phyloP scores from a whole-genome alignment of 1,140 invertebrate species.

The Drosophila fuyamai region DNA sequence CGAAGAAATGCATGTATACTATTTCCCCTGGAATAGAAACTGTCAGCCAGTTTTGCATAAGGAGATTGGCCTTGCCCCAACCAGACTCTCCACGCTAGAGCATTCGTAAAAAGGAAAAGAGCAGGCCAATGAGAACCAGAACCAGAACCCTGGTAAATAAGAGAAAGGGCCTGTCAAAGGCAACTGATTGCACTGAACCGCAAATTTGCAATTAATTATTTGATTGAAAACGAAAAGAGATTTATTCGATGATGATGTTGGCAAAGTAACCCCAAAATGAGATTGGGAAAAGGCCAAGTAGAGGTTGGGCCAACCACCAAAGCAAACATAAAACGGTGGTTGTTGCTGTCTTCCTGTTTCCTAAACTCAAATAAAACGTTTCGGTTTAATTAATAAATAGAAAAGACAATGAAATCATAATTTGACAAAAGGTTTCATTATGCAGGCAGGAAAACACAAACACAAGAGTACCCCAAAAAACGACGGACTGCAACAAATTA shows the following conservation, averaged over 20 bases:
- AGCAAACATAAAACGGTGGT: slow-evolving; percentile 13
- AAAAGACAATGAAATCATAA: slow-evolving; percentile 37
- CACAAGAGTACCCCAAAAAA: slow-evolving; percentile 40
- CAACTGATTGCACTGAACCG: slow-evolving; percentile 38
- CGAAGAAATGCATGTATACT: slow-evolving; percentile 36
- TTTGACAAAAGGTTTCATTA: slow-evolving; percentile 53
- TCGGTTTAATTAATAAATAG: slow-evolving; percentile 71
- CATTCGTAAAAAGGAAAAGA: slow-evolving; percentile 13
- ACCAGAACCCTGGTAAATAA: too few species aligned
- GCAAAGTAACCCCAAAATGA: slow-evolving; percentile 20
- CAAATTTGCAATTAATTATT: slow-evolving; percentile 54
- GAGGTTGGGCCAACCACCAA: too few species aligned
- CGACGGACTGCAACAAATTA: slow-evolving; percentile 58
- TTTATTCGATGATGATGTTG: slow-evolving; percentile 39
- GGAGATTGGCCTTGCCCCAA: slow-evolving; percentile 24
- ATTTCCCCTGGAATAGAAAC: slow-evolving; percentile 33
- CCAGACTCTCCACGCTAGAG: slow-evolving; percentile 6
- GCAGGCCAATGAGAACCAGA: not conserved
- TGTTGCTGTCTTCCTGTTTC: slow-evolving; percentile 8
- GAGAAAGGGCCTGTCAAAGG: slow-evolving; percentile 15
- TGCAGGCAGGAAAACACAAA: slow-evolving; percentile 46
- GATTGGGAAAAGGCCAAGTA: slow-evolving; percentile 3
- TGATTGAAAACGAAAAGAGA: slow-evolving; percentile 45
- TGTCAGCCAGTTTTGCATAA: slow-evolving; percentile 41
- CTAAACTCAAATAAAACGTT: slow-evolving; percentile 43